These are phyloP conservation scores for Meles meles DNA, from an alignment of 2,113 vertebrate genomes.

Conservation along the genomic window DNA sequence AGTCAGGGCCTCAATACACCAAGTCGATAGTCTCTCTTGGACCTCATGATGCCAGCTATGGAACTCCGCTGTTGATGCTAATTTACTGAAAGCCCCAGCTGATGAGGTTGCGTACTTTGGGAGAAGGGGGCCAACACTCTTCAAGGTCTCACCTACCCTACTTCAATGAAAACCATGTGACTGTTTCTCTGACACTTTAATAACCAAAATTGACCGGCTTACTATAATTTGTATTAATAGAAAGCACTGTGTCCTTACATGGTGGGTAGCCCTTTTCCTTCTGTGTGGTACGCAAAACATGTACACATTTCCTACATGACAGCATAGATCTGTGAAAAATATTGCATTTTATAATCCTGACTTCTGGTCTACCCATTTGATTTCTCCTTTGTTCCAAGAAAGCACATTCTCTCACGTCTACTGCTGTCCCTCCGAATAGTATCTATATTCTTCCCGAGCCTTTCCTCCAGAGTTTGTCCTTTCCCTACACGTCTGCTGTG, in stretches of 20 bases:
- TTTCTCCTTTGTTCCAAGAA: background rate
- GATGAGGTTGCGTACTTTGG: background rate
- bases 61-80: background rate
- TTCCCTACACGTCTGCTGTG: background rate
- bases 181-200: background rate
- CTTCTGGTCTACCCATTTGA: background rate
- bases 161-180: background rate
- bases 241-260: background rate
- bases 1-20: fast-evolving
- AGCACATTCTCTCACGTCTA: background rate
- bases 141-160: background rate
- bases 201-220: background rate
- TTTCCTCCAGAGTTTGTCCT: background rate
- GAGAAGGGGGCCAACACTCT: background rate
- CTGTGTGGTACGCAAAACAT: background rate
- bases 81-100: background rate
- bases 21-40: too few relatives aligned
- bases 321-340: background rate
- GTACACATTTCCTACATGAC: background rate
- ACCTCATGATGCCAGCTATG: fast-evolving
- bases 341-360: background rate
- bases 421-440: background rate
- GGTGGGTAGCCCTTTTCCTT: background rate
- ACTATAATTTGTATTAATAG: background rate
- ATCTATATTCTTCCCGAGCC: background rate